Conservation (phyloP, 2,888 invertebrate species). For the Neocrepidodera transversa region DNA sequence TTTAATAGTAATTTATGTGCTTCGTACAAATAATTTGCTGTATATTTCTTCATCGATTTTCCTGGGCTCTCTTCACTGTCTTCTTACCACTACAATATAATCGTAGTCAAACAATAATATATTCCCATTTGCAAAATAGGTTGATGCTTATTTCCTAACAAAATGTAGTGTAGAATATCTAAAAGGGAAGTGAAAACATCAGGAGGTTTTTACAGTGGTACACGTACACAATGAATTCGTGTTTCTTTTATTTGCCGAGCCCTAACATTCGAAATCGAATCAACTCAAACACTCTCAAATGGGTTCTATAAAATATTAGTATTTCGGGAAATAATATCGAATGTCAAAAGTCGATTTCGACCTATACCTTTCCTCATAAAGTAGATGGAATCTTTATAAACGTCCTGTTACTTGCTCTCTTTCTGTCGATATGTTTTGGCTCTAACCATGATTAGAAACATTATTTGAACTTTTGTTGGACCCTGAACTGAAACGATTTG, state of each 20-base stretch:
- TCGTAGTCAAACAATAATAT: no score
- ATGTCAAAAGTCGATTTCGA: slow-evolving; percentile 34
- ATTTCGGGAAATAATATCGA: slow-evolving; percentile 33
- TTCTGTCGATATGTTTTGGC: slow-evolving; percentile 26
- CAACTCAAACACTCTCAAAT: slow-evolving; percentile 28
- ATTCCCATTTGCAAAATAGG: no score
- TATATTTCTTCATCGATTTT: no score
- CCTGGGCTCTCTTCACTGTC: no score
- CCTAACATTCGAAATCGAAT: slow-evolving; percentile 28
- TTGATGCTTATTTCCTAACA: no score
- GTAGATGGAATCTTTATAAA: slow-evolving; percentile 31
- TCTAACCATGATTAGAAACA: slow-evolving; percentile 24
- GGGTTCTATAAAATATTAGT: slow-evolving; percentile 30
- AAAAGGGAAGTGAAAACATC: slow-evolving; percentile 7
- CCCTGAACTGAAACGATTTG: slow-evolving; percentile 5
- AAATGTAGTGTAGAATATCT: neutral
- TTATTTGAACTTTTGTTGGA: slow-evolving; percentile 20
- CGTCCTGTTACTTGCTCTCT: slow-evolving; percentile 20
- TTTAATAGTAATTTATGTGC: no score
- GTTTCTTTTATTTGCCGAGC: slow-evolving; percentile 23
- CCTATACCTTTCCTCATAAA: slow-evolving; percentile 29
- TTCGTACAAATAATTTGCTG: no score
- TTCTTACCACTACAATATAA: no score
- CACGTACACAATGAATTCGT: slow-evolving; percentile 21
- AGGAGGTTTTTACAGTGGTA: neutral